Conservation (phyloP, 2,113 vertebrate species). For the Melanostigma gelatinosum region DNA sequence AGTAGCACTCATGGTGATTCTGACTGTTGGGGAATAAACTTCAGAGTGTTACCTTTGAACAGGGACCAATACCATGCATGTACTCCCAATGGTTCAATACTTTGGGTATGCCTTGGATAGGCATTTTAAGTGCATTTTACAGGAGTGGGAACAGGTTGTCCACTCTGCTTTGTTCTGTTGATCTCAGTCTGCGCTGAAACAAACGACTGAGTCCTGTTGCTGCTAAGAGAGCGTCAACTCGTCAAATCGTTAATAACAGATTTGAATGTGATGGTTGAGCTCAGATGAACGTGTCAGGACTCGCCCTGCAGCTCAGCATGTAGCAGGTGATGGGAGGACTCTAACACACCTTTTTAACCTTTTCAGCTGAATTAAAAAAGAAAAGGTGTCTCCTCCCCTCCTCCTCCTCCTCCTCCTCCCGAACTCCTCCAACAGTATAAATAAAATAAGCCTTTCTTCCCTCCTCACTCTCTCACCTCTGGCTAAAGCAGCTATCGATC, state of each 20-base stretch:
- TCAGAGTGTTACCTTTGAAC: too few species aligned
- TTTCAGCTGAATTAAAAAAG: not conserved
- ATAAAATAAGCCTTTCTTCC: not conserved
- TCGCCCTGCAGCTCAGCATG: not conserved
- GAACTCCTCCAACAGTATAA: slow-evolving; percentile 51
- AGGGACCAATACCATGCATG: too few species aligned
- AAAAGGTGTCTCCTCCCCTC: slow-evolving; percentile 31
- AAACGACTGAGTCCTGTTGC: not conserved
- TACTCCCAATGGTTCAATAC: too few species aligned
- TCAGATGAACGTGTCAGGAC: slow-evolving; percentile 31
- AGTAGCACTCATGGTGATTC: too few species aligned
- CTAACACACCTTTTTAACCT: slow-evolving; percentile 40
- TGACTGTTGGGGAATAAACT: too few species aligned
- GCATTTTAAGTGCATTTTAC: too few species aligned
- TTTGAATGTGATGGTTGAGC: not conserved
- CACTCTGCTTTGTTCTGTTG: not conserved
- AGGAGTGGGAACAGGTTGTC: too few species aligned
- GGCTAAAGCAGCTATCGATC: slow-evolving; percentile 48
- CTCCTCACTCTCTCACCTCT: slow-evolving; percentile 53
- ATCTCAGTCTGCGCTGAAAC: not conserved
- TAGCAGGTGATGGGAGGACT: slow-evolving; percentile 12
- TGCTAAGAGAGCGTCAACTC: not conserved
- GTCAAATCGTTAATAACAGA: not conserved
- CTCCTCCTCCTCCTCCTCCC: slow-evolving; percentile 19
- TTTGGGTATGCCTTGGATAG: too few species aligned